These are phyloP conservation scores for Drosophila histrio DNA, from an alignment of 2,888 invertebrate species.

Conservation along the genomic window DNA sequence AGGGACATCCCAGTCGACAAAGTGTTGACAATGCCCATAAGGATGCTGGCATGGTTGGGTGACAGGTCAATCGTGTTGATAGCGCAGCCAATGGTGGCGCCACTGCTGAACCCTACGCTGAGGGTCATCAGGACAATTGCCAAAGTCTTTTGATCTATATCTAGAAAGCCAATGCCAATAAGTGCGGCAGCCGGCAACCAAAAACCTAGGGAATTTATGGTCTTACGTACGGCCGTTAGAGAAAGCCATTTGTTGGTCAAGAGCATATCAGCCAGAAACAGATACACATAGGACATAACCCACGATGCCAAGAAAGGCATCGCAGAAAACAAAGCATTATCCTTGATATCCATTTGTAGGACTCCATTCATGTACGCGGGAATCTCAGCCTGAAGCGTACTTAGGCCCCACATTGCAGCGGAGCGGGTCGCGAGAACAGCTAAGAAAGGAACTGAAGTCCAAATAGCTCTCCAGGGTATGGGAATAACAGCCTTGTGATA, in stretches of 20 bases:
- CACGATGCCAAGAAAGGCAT: conserved; percentile 86
- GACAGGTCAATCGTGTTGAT: conserved; percentile 87
- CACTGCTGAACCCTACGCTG: conserved; percentile 85
- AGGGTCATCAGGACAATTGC: conserved; percentile 85
- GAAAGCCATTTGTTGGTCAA: conserved; percentile 81
- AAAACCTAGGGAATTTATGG: conserved; percentile 75
- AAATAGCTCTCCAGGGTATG: conserved; percentile 88
- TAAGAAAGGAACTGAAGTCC: conserved; percentile 87
- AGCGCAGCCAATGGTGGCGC: conserved; percentile 82
- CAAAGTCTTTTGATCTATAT: conserved; percentile 80
- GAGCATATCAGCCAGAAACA: conserved; percentile 84
- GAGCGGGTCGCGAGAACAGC: conserved; percentile 85
- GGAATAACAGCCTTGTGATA: conserved; percentile 70
- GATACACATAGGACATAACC: conserved; percentile 84
- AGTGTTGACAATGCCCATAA: conserved; percentile 88
- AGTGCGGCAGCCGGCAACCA: conserved; percentile 86
- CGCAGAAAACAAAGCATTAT: conserved; percentile 85
- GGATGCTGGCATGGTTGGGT: conserved; percentile 87
- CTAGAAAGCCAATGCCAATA: conserved; percentile 85
- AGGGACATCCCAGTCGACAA: conserved; percentile 87
- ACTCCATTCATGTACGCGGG: conserved; percentile 88
- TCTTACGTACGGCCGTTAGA: conserved; percentile 71
- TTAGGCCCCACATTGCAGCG: conserved; percentile 89
- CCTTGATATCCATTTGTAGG: conserved; percentile 86
- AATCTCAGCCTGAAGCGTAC: conserved; percentile 88